These are phyloP conservation scores for Berghia stephanieae DNA, from an alignment of 1,140 invertebrate genomes.

Conservation along the genomic window DNA sequence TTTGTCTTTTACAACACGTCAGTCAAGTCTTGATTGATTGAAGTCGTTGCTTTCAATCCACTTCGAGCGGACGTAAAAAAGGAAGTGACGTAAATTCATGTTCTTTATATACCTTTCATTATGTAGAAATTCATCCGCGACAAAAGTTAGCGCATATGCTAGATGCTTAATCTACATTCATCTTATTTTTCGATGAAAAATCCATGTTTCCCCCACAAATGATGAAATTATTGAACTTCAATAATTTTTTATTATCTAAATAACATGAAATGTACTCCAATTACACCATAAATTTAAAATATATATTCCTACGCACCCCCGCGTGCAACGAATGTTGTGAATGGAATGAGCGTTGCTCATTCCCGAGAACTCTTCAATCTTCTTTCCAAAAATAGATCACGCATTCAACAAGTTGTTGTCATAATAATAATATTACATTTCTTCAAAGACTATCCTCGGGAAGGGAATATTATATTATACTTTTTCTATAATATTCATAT, in stretches of 20 bases:
- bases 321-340: too few species aligned
- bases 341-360: too few species aligned
- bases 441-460: not conserved
- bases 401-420: not conserved
- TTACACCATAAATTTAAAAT: too few species aligned
- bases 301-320: too few species aligned
- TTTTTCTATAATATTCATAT: not conserved
- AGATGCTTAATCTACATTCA: too few species aligned
- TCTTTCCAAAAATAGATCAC: too few species aligned
- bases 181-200: too few species aligned
- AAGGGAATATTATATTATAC: not conserved
- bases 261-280: too few species aligned
- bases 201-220: too few species aligned
- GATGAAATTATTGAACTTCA: too few species aligned
- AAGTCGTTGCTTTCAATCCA: constrained; percentile 20
- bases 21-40: constrained; percentile 28
- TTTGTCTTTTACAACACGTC: constrained; percentile 20
- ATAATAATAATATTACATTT: not conserved
- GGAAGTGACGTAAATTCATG: constrained; percentile 30
- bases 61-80: constrained; percentile 27
- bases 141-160: not conserved
- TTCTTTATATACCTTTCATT: constrained; percentile 10
- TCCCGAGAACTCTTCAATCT: too few species aligned
- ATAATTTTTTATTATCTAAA: too few species aligned
- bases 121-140: not conserved